Percentiles rank a stretch among this genome's conserved stretches.
Conservation (phyloP, 2,113 vertebrate species). For the Miniopterus natalensis region DNA sequence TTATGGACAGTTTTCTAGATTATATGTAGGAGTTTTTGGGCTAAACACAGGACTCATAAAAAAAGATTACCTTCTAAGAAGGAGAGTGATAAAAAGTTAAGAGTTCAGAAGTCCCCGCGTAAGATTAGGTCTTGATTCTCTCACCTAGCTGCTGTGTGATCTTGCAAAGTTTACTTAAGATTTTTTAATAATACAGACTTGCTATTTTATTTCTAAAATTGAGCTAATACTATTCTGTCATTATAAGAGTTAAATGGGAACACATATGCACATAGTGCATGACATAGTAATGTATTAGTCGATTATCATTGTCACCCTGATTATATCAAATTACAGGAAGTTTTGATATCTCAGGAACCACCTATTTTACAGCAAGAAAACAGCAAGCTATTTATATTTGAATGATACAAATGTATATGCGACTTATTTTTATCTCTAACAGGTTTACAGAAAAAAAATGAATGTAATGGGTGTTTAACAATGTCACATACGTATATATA, state of each 20-base stretch:
- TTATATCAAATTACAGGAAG: neutral
- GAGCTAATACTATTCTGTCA: neutral
- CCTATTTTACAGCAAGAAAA: neutral
- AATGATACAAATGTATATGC: neutral
- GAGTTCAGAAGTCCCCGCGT: neutral
- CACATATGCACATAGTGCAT: neutral
- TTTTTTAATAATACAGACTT: neutral
- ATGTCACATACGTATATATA: neutral
- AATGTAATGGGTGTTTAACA: neutral
- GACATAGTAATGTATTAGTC: neutral
- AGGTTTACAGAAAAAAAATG: neutral
- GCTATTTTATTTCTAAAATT: conserved; percentile 3
- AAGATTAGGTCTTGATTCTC: neutral
- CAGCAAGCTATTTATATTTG: neutral
- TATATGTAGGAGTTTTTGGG: neutral
- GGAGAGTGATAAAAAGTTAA: neutral
- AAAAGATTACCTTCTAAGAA: neutral
- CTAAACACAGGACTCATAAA: neutral
- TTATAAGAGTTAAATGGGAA: neutral
- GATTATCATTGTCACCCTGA: neutral
- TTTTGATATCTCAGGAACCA: neutral
- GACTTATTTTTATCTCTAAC: neutral
- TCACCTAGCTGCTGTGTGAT: neutral
- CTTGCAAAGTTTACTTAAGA: neutral
- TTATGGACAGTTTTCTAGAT: neutral